Percentiles rank a stretch among this genome's conserved stretches.
Conservation (phyloP, 2,797 vertebrate species). For the Onychomys torridus region DNA sequence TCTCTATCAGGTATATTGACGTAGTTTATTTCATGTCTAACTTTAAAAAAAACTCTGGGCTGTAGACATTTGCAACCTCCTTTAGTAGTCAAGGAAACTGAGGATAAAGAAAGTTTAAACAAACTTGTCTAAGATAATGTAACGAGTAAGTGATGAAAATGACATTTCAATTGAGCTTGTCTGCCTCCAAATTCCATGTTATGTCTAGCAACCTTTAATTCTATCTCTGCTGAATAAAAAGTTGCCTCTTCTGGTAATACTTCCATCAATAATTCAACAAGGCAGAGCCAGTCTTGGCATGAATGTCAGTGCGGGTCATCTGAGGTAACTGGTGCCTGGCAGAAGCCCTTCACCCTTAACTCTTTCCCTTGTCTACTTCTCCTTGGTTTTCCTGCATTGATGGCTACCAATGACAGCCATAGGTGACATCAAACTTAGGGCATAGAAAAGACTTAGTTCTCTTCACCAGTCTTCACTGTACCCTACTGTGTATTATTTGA, state of each 20-base stretch:
- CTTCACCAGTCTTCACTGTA: background rate
- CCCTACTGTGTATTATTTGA: background rate
- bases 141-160: background rate
- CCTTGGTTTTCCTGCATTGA: background rate
- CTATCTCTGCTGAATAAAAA: constrained; percentile 10
- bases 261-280: background rate
- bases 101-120: constrained; percentile 28
- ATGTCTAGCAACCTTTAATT: background rate
- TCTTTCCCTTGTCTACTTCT: background rate
- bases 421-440: too few relatives aligned
- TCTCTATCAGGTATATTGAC: background rate
- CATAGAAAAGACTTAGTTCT: background rate
- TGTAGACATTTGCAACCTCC: background rate
- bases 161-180: constrained; percentile 24
- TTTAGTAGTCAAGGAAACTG: constrained; percentile 15
- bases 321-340: background rate
- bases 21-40: background rate
- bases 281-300: background rate
- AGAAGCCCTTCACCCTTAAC: background rate
- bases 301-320: background rate
- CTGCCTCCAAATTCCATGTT: constrained; percentile 23
- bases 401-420: background rate
- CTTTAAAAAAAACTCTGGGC: background rate
- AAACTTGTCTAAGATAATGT: background rate
- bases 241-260: background rate